Conservation (phyloP, 2,888 invertebrate genomes). For the Choreutis nemorana region DNA sequence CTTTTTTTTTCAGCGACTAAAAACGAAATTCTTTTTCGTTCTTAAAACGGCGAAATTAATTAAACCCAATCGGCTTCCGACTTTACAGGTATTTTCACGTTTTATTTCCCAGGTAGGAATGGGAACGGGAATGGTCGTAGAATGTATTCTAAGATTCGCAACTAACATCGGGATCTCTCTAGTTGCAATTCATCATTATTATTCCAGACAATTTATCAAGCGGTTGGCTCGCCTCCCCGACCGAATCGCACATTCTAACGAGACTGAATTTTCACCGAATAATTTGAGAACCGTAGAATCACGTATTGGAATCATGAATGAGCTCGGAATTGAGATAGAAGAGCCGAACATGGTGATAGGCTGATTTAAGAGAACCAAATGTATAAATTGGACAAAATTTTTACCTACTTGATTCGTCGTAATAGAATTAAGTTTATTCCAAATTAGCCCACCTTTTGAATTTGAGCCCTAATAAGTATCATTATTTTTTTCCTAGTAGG, state of each 20-base stretch:
- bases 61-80: too few species aligned
- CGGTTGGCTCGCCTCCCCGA: slow-evolving; percentile 60
- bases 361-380: not conserved
- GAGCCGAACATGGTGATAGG: slow-evolving; percentile 37
- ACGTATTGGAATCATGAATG: slow-evolving; percentile 64
- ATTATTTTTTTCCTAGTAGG: too few species aligned
- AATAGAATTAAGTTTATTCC: too few species aligned
- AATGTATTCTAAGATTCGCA: slow-evolving; percentile 49
- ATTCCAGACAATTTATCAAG: slow-evolving; percentile 68
- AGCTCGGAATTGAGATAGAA: slow-evolving; percentile 63
- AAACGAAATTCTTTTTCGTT: too few species aligned
- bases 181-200: slow-evolving; percentile 68
- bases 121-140: slow-evolving; percentile 21
- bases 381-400: too few species aligned
- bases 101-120: too few species aligned
- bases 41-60: too few species aligned
- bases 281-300: slow-evolving; percentile 66
- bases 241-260: slow-evolving; percentile 64
- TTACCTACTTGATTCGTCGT: too few species aligned
- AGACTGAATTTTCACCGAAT: slow-evolving; percentile 67
- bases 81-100: too few species aligned
- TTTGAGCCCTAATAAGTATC: too few species aligned
- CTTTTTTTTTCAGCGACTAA: too few species aligned
- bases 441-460: too few species aligned
- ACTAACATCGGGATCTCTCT: slow-evolving; percentile 46